Conservation (phyloP, 2,888 invertebrate species). For the Allolobophora icterica region DNA sequence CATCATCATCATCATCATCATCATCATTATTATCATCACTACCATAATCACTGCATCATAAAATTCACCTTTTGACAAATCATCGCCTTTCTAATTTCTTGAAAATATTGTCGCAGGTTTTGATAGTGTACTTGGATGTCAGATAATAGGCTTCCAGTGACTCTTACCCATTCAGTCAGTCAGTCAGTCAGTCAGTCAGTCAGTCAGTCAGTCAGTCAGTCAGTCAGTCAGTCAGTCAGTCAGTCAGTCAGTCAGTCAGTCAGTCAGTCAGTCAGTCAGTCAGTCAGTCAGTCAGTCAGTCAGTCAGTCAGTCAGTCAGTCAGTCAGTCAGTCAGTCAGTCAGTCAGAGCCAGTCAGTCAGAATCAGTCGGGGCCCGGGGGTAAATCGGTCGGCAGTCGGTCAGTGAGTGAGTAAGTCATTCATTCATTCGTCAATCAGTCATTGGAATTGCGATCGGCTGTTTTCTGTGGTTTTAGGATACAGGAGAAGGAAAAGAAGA, state of each 20-base stretch:
- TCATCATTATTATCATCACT: no score
- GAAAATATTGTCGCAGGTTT: no score
- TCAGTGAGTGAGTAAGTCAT: background rate
- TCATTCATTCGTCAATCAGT: background rate
- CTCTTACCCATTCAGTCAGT: no score
- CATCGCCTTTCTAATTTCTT: no score
- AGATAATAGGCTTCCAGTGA: no score
- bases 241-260: slow-evolving; percentile 33
- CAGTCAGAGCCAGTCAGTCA: no score
- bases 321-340: background rate
- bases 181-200: background rate
- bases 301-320: slow-evolving; percentile 39
- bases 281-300: slow-evolving; percentile 39
- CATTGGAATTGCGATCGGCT: background rate
- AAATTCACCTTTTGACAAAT: no score
- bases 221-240: slow-evolving; percentile 38
- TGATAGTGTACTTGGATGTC: no score
- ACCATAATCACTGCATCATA: no score
- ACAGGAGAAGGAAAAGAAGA: background rate
- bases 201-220: slow-evolving; percentile 34
- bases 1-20: no score
- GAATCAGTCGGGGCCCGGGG: no score
- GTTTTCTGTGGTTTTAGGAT: background rate
- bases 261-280: slow-evolving; percentile 38
- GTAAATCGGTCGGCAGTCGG: background rate